Base-by-base conservation (phyloP, 2,113 vertebrate species). In the Aviceda subcristata region DNA sequence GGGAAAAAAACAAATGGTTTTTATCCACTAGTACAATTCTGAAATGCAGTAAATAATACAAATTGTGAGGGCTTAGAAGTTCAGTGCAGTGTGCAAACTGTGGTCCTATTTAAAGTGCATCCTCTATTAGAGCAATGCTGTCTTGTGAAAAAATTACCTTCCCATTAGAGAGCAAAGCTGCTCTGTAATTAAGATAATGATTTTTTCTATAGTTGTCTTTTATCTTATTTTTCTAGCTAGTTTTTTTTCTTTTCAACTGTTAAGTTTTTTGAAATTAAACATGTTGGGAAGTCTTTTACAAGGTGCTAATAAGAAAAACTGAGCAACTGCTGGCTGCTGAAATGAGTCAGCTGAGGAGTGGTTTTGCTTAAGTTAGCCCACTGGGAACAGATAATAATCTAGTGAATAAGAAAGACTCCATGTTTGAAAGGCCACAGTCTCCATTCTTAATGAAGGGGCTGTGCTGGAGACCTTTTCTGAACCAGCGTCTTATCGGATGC, bases 131-230 rank as follows among this genome's bases (percentile, higher is more conserved):
- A 89, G n/a, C n/a, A 78, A 14, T 53, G 39, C 48, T 92, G 45
- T 85, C 68, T 57, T 78, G 46, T 84, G 72, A 86, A 84, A 88
- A 90, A 92, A 63, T 63, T 88, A 26, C 72, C 18, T 91, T 57
- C 72, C 55, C 34, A 41, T 91, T 95, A 82, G 51, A 89, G 92
- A 59, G 79, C 55, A 94, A 93, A 75, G 59, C 53, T 93, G 74
- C 6, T n/a, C 66, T 93, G 29, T 92, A 95, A 95, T 93, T 93
- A 94, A 69, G 85, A 80, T 77, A 93, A 83, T 73, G 77, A 34
- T 78, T 93, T 96, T 94, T 83, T 77, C 34, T 79, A 6, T 60
- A 10, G 36, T 34, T 69, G 36, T 56, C 41, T 82, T 92, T 76
- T 76, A 89, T 92, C 53, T 90, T 71, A 63, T 77, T 87, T 92